Evolutionary conservation across 2,113 vertebrate species (phyloP), one percentile per base, ranked within the genome.

Genomic region (Ptychochromis oligacanthus): DNA sequence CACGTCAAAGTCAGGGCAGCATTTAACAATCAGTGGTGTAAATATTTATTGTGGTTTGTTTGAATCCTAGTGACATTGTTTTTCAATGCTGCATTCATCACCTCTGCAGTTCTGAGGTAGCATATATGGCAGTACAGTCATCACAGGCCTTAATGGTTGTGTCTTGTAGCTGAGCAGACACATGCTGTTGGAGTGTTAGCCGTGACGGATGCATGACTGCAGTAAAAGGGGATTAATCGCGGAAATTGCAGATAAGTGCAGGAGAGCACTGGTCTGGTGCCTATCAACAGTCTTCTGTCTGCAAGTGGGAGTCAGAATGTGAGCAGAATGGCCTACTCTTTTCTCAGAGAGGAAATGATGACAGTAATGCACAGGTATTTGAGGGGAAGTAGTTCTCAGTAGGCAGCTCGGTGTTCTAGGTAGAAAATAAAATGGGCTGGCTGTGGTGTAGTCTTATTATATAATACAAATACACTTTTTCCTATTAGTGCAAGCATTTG

Each of bases 161-260:
- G 59, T 89, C 82, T n/a, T 85, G 75, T 58, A 56, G 59, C 87
- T 36, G 76, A 85, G 84, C 75, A 88, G 87, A 83, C 83, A 59
- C 86, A 88, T 81, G 90, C 88, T 86, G 79, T 55, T 77, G n/a
- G 79, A 84, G 85, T 83, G 80, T 75, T 86, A 82, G 79, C 61
- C 15, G 24, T 92, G 92, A 91, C 87, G 61, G 84, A 93, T 88
- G 84, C 83, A 84, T 85, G 87, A 72, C 91, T 86, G 84, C 83
- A 85, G 92, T 89, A 87, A 88, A 94, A 89, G 64, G 83, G 91
- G 86, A 94, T 93, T 92, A 91, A 92, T 91, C 82, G 80, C 77
- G 65, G 85, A 92, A 93, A 93, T 93, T 91, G 90, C 80, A 92
- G 88, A 90, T 93, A 92, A 92, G 91, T 93, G 86, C 88, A 79